These are phyloP conservation scores for Neomicropteryx cornuta DNA, from an alignment of 1,140 invertebrate species.

Conservation along the genomic window DNA sequence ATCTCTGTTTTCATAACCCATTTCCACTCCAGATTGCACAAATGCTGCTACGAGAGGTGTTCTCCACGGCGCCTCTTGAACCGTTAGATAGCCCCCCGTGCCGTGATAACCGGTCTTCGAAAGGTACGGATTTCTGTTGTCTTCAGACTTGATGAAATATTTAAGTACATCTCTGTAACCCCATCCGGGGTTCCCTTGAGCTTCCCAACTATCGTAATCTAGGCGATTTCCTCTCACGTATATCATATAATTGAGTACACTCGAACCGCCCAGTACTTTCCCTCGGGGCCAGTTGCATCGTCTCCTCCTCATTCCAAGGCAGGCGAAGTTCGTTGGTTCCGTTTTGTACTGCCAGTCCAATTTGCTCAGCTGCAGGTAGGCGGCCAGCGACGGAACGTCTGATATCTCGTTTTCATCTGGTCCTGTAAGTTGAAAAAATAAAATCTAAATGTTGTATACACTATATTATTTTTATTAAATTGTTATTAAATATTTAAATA, in stretches of 20 bases:
- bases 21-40: constrained; percentile 73
- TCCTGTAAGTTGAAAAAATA: constrained; percentile 77
- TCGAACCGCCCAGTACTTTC: constrained; percentile 80
- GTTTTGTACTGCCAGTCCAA: constrained; percentile 90
- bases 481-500: no score
- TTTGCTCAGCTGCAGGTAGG: constrained; percentile 76
- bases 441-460: constrained; percentile 50
- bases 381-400: constrained; percentile 78
- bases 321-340: constrained; percentile 72
- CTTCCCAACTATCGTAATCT: constrained; percentile 89
- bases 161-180: constrained; percentile 74
- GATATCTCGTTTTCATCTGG: constrained; percentile 86
- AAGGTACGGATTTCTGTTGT: constrained; percentile 75
- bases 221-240: constrained; percentile 74
- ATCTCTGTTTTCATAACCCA: constrained; percentile 80
- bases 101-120: constrained; percentile 59
- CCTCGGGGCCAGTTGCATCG: constrained; percentile 77
- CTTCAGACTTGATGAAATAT: constrained; percentile 87
- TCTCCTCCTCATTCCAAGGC: constrained; percentile 61
- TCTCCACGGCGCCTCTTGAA: constrained; percentile 75
- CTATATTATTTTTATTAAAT: no score
- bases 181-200: constrained; percentile 79
- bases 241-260: constrained; percentile 91
- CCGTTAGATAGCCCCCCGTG: constrained; percentile 64
- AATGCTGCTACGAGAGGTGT: constrained; percentile 71